A percentile compares a stretch with the other conserved stretches of the same genome.
Conservation (phyloP, 1,140 invertebrate species). For the Solen grandis region DNA sequence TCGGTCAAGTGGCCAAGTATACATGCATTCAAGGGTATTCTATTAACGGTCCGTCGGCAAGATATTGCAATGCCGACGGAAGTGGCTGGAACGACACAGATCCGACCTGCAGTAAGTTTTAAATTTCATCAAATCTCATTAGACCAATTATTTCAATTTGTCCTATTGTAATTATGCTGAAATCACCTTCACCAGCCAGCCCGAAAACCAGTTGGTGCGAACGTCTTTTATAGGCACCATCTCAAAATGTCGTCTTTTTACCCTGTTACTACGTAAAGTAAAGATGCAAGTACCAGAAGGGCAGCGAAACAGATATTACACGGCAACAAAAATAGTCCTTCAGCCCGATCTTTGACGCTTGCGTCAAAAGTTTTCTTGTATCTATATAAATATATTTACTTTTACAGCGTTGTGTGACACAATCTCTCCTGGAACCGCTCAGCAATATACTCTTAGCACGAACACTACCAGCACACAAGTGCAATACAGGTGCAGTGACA, state of each 20-base stretch:
- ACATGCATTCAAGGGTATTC: conserved; percentile 12
- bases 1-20: conserved; percentile 15
- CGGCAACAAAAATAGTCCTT: too few species aligned
- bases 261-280: too few species aligned
- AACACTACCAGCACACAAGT: not conserved
- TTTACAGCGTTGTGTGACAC: not conserved
- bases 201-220: not conserved
- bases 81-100: conserved; percentile 28
- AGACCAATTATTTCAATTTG: not conserved
- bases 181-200: not conserved
- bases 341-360: not conserved
- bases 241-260: not conserved
- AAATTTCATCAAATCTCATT: not conserved
- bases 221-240: not conserved
- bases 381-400: not conserved
- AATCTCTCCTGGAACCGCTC: not conserved
- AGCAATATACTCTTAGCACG: not conserved
- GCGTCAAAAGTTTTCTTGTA: not conserved
- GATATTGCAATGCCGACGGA: conserved; percentile 17
- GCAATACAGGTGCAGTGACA: not conserved
- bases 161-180: not conserved
- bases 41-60: not conserved
- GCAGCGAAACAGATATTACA: too few species aligned
- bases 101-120: conserved; percentile 24
- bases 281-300: too few species aligned